Evolutionary conservation across 2,113 vertebrate species (phyloP), one percentile per base, ranked within the genome.

Genomic region (Parotia lawesii): DNA sequence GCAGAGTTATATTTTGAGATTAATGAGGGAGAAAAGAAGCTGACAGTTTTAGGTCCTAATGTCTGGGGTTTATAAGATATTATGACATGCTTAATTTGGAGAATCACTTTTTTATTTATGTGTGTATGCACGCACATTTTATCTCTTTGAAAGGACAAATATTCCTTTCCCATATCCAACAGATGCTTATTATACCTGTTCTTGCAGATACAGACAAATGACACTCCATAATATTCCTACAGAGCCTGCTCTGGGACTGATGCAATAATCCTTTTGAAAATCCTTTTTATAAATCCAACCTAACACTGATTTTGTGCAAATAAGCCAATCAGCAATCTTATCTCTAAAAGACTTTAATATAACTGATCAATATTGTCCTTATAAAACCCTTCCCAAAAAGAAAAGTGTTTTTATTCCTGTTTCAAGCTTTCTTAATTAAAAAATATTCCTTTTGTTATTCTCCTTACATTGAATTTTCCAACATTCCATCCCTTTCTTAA

Each of bases 21-120:
- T 96, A 95, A 94, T 91, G 90, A 91, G 37, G 53, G 24, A 93
- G 74, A 91, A 89, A 87, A 89, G 53, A 93, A 85, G 48, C 9
- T 87, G 87, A 76, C 92, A 91, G 90, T 70, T 96, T 96, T 94
- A 95, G 82, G 45, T 91, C 29, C 62, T 72, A 76, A 64, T 76
- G 58, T 91, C 90, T 94, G 61, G 28, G 56, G 58, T 87, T 91
- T 89, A 66, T 95, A 95, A 79, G 87, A 37, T 87, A 79, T 66
- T 93, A 72, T 85, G 87, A 81, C 54, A 76, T 51, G 35, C 75
- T 80, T 94, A 94, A 93, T 95, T 85, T 89, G 74, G 45, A 89
- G 40, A 89, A 94, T 78, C 53, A 65, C 35, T 89, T 81, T 80
- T 84, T 91, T 70, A 74, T 86, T 54, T 62, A 85, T 57, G 29